phyloP scores from a whole-genome alignment of 2,888 invertebrate species.

The Aporophyla lueneburgensis region DNA sequence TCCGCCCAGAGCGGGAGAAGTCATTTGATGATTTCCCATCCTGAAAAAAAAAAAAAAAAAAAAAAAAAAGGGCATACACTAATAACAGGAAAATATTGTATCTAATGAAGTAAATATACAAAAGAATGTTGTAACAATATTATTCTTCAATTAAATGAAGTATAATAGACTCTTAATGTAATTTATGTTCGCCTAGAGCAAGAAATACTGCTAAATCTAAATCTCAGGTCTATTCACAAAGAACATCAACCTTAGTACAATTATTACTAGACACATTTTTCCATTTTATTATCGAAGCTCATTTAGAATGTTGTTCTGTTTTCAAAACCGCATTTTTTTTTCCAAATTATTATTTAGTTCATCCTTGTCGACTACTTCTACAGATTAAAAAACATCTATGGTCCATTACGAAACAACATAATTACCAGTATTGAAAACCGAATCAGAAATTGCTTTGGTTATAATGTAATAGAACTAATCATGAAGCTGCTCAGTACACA shows the following conservation, averaged over 20 bases:
- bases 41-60: too few species aligned
- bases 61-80: neutral
- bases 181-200: slow-evolving; percentile 22
- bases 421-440: slow-evolving; percentile 9
- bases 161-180: slow-evolving; percentile 14
- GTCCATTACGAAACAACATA: slow-evolving; percentile 3
- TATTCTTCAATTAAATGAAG: slow-evolving; percentile 6
- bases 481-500: slow-evolving; percentile 39
- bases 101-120: slow-evolving; percentile 9
- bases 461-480: slow-evolving; percentile 37
- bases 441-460: slow-evolving; percentile 22
- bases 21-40: too few species aligned
- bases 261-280: neutral
- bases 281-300: neutral
- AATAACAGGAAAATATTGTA: slow-evolving; percentile 15
- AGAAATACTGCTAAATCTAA: neutral
- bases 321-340: neutral
- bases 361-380: neutral
- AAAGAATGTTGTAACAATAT: slow-evolving; percentile 12
- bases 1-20: too few species aligned
- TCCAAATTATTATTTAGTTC: neutral
- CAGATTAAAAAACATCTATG: neutral
- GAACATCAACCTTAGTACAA: neutral
- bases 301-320: neutral
- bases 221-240: slow-evolving; percentile 4